Evolutionary conservation across 2,113 vertebrate genomes (phyloP), one percentile per base, ranked within the genome.

Genomic region (Lonchura striata): DNA sequence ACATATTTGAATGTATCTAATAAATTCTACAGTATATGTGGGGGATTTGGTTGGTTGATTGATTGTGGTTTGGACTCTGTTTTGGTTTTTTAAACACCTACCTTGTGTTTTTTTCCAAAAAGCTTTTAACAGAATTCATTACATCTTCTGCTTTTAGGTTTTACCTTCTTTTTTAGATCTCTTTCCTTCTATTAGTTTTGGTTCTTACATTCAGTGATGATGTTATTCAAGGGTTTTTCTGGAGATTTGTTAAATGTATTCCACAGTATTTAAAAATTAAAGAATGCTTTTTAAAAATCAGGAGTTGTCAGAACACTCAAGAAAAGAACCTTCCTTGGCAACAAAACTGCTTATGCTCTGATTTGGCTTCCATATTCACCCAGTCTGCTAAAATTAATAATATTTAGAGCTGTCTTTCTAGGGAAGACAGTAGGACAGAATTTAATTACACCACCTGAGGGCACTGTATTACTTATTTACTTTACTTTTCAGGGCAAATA

Each of bases 371-470:
- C 7, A 1, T 47, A 46, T 41, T 79, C 44, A 41, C 13, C 19
- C 25, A 52, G 25, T 30, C 46, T 81, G 42, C 60, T 86, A 71
- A 63, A 92, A 68, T 50, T 23, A 33, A 5, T 59, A 7, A 42
- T 78, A 33, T 44, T 75, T 89, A 65, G 68, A 46, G 21, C 53
- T 44, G 30, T 57, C 41, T 69, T 77, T 71, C 52, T 54, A 30
- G 81, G 31, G n/a, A 37, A 93, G 46, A 22, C 52, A 63, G 13
- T 13, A 39, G 52, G 60, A 30, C 33, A 76, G 24, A 69, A 91
- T 10, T 47, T 21, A 76, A 70, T 75, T 70, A 20, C 12, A 79
- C 95, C 96, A 92, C 96, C 77, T 92, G 97, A 92, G 94, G 97
- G 96, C 96, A 85, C 95, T 95, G 46, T 82, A 46, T 88, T 68